Base-by-base conservation (phyloP, 2,888 invertebrate genomes). In the Drosophila niveifrons region DNA sequence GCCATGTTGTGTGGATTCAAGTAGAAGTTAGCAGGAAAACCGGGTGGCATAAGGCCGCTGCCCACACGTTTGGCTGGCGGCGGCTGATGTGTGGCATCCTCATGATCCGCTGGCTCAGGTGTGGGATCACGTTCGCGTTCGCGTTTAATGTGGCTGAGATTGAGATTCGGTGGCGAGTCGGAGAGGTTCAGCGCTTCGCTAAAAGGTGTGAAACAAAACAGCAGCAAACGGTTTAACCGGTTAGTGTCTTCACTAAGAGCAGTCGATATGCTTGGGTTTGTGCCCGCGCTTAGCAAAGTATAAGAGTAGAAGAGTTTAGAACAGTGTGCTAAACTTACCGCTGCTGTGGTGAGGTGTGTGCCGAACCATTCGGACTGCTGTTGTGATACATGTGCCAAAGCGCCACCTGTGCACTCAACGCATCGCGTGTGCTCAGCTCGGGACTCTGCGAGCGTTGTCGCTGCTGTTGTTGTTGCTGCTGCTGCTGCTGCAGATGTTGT, bases 151-250 rank as follows among this genome's bases (percentile, higher is more conserved):
- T 91, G 67, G 28, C 91, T 76, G 66, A 76, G 50, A 59, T 78
- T 70, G 76, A 93, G 88, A 85, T 93, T 93, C 78, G 86, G 93
- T 76, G 93, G 95, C 82, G 93, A 94, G 87, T 96, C 95, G 71
- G 95, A 94, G 41, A 98, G 94, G 93, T 98, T 97, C 61, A 98
- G 93, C 1, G 98, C 97, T 93, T 98, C 97, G 87, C 96, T 92
- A 75, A 69, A 69, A 81, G 34, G 34, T 39, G n/a, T 2, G 56
- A 31, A 29, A n/a, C n/a, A n/a, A 31, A 7, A 15, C 15, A 23
- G n/a, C 4, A 39, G 34, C 8, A n/a, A 9, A 18, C n/a, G 9
- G 18, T 31, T 9, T 13, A 9, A 1, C n/a, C 2, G 56, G 56
- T 76, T 62, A 57, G 50, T 71, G 80, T 75, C 70, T 62, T 0